Conservation (phyloP, 2,888 invertebrate species). For the Seladonia tumulorum region DNA sequence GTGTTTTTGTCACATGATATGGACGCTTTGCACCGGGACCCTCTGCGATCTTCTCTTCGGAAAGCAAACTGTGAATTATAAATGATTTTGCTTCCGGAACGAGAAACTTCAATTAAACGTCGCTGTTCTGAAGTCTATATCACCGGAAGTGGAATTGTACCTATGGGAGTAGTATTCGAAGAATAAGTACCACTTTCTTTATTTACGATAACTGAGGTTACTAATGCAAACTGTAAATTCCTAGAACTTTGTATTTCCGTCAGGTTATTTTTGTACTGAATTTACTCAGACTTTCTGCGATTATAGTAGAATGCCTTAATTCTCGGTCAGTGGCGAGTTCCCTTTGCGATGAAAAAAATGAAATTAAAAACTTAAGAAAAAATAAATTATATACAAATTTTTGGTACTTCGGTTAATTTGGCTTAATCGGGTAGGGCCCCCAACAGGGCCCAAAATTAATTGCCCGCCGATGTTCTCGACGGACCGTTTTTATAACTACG, state of each 20-base stretch:
- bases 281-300: background rate
- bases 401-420: too few species aligned
- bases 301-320: too few species aligned
- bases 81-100: background rate
- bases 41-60: slow-evolving; percentile 7
- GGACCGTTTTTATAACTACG: too few species aligned
- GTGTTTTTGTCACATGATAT: slow-evolving; percentile 11
- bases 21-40: background rate
- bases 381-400: too few species aligned
- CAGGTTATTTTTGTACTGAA: background rate
- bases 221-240: background rate
- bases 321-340: too few species aligned
- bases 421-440: too few species aligned
- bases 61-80: slow-evolving; percentile 2
- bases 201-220: background rate
- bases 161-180: background rate
- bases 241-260: background rate
- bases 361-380: too few species aligned
- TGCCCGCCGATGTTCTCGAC: too few species aligned
- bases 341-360: too few species aligned
- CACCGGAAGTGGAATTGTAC: background rate
- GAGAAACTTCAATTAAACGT: slow-evolving; percentile 2
- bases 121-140: background rate
- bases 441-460: too few species aligned
- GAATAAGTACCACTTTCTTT: background rate